phyloP scores from a whole-genome alignment of 2,797 vertebrate species.

The Thalassophryne amazonica region DNA sequence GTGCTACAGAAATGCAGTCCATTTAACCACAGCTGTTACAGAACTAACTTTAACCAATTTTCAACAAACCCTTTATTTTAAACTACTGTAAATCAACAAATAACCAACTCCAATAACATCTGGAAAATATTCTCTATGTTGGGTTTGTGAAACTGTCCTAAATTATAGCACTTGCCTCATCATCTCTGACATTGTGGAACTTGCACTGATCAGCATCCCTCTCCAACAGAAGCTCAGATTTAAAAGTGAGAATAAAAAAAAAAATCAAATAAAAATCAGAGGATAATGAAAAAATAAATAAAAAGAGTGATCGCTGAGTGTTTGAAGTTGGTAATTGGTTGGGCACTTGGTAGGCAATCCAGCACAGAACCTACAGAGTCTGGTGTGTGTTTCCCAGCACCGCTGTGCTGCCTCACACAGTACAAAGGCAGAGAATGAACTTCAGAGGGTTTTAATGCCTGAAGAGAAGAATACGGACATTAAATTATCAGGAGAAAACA shows the following conservation, averaged over 20 bases:
- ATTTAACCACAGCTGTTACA: no score
- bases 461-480: slow-evolving; percentile 76
- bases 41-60: not conserved
- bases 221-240: slow-evolving; percentile 47
- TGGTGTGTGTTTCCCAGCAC: slow-evolving; percentile 71
- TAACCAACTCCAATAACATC: no score
- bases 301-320: slow-evolving; percentile 58
- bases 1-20: no score
- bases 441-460: slow-evolving; percentile 78
- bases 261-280: slow-evolving; percentile 60
- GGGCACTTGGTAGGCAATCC: slow-evolving; percentile 63
- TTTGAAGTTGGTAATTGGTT: slow-evolving; percentile 77
- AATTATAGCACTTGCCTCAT: slow-evolving; percentile 25
- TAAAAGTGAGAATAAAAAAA: slow-evolving; percentile 19
- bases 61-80: not conserved
- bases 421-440: slow-evolving; percentile 73
- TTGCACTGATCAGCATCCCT: slow-evolving; percentile 35
- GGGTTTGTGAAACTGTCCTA: not conserved
- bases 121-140: not conserved
- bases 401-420: slow-evolving; percentile 62
- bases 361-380: slow-evolving; percentile 67
- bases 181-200: slow-evolving; percentile 38
- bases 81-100: no score
- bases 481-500: slow-evolving; percentile 81
- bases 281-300: slow-evolving; percentile 48